These are phyloP conservation scores for Tauraco hartlaubi DNA, from an alignment of 2,797 vertebrate species.

Conservation along the genomic window DNA sequence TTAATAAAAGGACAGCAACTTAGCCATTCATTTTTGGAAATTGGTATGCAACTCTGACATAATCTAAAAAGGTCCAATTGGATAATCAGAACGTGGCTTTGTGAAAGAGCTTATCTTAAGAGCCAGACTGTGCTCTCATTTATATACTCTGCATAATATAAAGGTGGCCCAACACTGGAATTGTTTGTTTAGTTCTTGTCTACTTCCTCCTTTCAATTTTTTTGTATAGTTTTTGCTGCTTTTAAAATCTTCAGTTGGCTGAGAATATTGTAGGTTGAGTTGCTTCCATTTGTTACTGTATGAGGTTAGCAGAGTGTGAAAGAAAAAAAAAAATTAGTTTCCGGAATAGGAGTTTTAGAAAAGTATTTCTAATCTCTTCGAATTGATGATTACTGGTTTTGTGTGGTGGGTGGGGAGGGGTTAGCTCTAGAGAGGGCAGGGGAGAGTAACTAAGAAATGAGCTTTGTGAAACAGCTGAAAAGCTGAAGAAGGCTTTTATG, in stretches of 20 bases:
- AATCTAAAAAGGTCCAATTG: background rate
- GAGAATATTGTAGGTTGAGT: background rate
- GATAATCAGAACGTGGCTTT: background rate
- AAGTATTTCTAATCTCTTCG: background rate
- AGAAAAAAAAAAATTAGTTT: background rate
- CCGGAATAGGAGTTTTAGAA: background rate
- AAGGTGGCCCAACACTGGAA: background rate
- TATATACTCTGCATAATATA: background rate
- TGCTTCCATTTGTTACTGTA: background rate
- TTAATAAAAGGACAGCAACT: background rate
- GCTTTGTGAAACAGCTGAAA: background rate
- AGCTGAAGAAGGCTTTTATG: background rate
- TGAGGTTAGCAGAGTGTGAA: background rate
- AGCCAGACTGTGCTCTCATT: background rate
- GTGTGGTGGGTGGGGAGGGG: background rate
- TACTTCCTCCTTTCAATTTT: background rate
- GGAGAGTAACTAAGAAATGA: background rate
- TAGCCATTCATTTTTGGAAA: background rate
- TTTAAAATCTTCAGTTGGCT: background rate
- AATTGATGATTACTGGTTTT: background rate
- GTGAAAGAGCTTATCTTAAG: constrained; percentile 12
- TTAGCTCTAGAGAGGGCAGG: background rate
- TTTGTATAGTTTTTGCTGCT: background rate
- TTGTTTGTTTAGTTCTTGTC: constrained; percentile 1
- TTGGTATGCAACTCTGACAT: background rate